Percentiles rank a stretch among this genome's conserved stretches.
These are phyloP conservation scores for Nasonia longicornis DNA, from an alignment of 1,140 invertebrate species.

Conservation along the genomic window DNA sequence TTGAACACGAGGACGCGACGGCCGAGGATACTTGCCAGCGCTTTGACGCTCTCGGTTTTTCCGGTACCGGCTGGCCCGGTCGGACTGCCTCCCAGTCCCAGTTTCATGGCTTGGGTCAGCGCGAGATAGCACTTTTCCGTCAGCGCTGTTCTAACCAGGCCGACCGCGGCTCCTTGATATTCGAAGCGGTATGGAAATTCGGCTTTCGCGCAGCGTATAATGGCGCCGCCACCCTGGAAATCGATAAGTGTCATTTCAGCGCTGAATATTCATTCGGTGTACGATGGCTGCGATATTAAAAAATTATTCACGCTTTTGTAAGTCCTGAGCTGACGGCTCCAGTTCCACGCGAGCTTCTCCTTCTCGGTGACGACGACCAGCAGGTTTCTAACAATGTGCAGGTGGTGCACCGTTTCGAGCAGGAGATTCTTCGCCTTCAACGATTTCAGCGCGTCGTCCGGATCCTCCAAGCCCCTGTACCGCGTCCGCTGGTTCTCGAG, in stretches of 20 bases:
- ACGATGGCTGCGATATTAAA: not conserved
- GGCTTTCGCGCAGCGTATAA: constrained; percentile 86
- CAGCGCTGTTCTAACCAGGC: constrained; percentile 91
- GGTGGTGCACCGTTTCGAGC: constrained; percentile 93
- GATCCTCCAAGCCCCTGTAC: constrained; percentile 62
- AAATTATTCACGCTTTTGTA: constrained; percentile 57
- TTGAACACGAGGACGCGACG: constrained; percentile 96
- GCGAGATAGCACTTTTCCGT: constrained; percentile 97
- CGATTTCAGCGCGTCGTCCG: constrained; percentile 67
- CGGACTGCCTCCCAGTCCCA: constrained; percentile 97
- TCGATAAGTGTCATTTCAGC: not conserved
- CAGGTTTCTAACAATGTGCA: constrained; percentile 84
- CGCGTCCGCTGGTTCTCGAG: constrained; percentile 61
- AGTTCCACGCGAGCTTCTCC: constrained; percentile 78
- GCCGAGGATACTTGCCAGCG: constrained; percentile 89
- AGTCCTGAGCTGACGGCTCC: constrained; percentile 92
- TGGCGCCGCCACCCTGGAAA: constrained; percentile 68
- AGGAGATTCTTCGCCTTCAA: constrained; percentile 78
- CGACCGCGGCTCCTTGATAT: constrained; percentile 90
- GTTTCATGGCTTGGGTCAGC: constrained; percentile 93
- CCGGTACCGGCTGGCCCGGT: constrained; percentile 99
- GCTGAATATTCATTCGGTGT: too few species aligned
- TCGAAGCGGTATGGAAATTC: constrained; percentile 97
- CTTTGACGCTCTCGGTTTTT: constrained; percentile 98
- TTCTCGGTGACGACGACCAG: constrained; percentile 66